phyloP scores from a whole-genome alignment of 2,888 invertebrate species.

The Lithophane semibrunnea region DNA sequence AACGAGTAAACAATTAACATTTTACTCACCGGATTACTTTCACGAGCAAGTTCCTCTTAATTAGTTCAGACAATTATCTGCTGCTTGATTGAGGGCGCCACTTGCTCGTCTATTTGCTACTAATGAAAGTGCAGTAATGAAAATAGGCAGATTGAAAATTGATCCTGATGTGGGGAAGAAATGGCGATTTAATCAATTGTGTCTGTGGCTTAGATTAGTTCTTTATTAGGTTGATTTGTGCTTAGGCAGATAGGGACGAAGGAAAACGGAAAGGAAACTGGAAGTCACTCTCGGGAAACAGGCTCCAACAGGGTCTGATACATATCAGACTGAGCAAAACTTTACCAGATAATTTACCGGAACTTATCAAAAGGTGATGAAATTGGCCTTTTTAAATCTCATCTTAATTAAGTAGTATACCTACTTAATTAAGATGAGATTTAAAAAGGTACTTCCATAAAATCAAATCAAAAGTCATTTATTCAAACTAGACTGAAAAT shows the following conservation, averaged over 20 bases:
- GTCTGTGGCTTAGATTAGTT: slow-evolving; percentile 6
- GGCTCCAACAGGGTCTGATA: no score
- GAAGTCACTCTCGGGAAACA: no score
- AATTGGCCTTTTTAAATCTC: background rate
- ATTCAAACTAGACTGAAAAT: no score
- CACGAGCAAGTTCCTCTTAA: slow-evolving; percentile 50
- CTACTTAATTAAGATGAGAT: no score
- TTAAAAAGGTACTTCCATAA: background rate
- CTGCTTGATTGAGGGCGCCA: slow-evolving; percentile 40
- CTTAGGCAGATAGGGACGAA: background rate
- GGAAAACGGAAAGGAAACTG: no score
- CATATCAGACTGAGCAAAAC: background rate
- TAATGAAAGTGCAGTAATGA: slow-evolving; percentile 52
- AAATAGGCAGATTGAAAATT: slow-evolving; percentile 45
- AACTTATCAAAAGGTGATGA: background rate
- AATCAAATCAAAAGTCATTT: no score
- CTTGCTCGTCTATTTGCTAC: slow-evolving; percentile 33
- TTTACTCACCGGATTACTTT: slow-evolving; percentile 47
- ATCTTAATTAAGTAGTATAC: no score
- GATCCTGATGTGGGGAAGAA: slow-evolving; percentile 1
- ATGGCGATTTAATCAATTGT: slow-evolving; percentile 12
- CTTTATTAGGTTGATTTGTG: slow-evolving; percentile 16
- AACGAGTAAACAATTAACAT: slow-evolving; percentile 32
- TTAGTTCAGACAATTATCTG: slow-evolving; percentile 59
- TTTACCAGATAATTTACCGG: background rate